These are phyloP conservation scores for Ailuropoda melanoleuca DNA, from an alignment of 2,113 vertebrate genomes.

Conservation along the genomic window DNA sequence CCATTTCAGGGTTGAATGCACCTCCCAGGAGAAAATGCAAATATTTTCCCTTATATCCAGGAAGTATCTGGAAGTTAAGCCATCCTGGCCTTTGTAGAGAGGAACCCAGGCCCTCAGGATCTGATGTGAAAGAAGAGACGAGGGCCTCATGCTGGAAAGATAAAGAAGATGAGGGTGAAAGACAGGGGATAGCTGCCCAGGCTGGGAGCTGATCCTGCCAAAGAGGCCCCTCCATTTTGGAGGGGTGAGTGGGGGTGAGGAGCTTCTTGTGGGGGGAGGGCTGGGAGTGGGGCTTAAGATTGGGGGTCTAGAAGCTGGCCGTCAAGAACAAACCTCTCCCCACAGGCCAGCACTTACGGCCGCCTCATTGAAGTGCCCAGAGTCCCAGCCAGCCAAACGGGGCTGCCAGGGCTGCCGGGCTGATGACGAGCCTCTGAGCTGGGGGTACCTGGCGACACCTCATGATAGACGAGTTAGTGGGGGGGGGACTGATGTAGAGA, in stretches of 20 bases:
- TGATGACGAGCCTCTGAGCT: no score
- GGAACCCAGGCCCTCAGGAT: background rate
- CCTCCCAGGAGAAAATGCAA: background rate
- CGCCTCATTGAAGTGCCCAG: accelerated
- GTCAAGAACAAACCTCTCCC: background rate
- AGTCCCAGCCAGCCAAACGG: background rate
- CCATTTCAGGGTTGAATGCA: background rate
- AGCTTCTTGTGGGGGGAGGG: no score
- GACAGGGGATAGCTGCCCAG: background rate
- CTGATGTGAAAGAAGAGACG: background rate
- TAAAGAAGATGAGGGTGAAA: background rate
- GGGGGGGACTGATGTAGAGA: background rate
- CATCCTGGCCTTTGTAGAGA: background rate
- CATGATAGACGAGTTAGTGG: no score
- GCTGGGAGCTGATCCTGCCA: background rate
- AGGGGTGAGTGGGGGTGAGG: background rate
- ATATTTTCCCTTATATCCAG: background rate
- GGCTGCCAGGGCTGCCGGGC: background rate
- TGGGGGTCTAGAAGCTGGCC: background rate
- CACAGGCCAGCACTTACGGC: background rate
- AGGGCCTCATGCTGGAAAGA: background rate
- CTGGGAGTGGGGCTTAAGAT: background rate
- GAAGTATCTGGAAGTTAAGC: background rate
- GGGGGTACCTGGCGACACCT: background rate
- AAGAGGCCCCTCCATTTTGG: no score